phyloP scores from a whole-genome alignment of 2,888 invertebrate genomes.

The Drosophila helvetica region DNA sequence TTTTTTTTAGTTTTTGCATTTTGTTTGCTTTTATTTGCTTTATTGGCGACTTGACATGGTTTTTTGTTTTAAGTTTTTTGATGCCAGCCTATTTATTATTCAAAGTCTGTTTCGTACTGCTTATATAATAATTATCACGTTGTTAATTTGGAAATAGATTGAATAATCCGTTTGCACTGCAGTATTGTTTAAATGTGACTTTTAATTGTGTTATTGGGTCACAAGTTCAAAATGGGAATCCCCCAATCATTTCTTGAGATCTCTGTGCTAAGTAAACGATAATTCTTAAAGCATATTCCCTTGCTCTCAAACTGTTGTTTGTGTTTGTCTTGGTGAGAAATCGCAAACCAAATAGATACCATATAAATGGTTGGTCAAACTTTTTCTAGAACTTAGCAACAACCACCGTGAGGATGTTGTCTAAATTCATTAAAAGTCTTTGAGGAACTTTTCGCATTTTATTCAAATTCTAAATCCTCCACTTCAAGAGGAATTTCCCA shows the following conservation, averaged over 20 bases:
- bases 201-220: constrained; percentile 27
- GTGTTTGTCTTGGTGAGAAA: too few species aligned
- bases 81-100: constrained; percentile 64
- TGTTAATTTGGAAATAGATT: constrained; percentile 58
- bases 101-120: constrained; percentile 48
- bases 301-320: not conserved
- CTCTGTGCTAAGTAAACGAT: not conserved
- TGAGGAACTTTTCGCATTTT: too few species aligned
- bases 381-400: too few species aligned
- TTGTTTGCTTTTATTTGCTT: constrained; percentile 52
- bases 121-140: constrained; percentile 69
- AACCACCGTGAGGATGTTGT: too few species aligned
- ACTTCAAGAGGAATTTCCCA: not conserved
- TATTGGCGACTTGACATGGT: constrained; percentile 68
- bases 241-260: not conserved
- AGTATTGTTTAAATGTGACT: constrained; percentile 11
- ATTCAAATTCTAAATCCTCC: too few species aligned
- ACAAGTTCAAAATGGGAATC: constrained; percentile 14
- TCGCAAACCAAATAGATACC: not conserved
- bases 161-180: constrained; percentile 38
- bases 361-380: too few species aligned
- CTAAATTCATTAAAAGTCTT: too few species aligned
- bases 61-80: constrained; percentile 34
- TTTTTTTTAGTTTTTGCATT: constrained; percentile 37
- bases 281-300: not conserved